Conservation (phyloP, 2,797 vertebrate species). For the Gobionotothen gibberifrons region DNA sequence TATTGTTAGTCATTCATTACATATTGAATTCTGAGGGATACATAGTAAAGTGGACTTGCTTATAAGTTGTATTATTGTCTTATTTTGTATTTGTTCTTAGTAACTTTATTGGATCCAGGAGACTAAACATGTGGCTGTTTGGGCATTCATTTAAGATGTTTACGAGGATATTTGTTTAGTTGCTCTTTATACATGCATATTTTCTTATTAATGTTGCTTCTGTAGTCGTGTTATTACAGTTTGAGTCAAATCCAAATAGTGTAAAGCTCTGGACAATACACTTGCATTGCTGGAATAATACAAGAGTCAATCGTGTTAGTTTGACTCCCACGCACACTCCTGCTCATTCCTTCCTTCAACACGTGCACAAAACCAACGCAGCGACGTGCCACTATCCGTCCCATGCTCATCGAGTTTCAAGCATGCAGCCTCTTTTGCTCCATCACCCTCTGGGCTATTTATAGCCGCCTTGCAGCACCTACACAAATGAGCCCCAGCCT, state of each 20-base stretch:
- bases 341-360: background rate
- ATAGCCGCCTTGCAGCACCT: conserved; percentile 74
- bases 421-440: conserved; percentile 46
- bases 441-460: conserved; percentile 73
- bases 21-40: background rate
- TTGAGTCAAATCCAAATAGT: background rate
- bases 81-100: too few species aligned
- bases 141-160: background rate
- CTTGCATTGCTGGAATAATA: background rate
- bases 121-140: background rate
- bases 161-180: background rate
- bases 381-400: conserved; percentile 28
- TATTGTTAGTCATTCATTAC: background rate
- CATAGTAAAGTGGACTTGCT: background rate
- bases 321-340: conserved; percentile 20
- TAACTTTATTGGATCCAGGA: too few species aligned
- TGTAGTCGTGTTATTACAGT: background rate
- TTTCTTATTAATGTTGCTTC: background rate
- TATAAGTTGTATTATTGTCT: too few species aligned
- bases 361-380: conserved; percentile 22
- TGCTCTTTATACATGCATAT: background rate
- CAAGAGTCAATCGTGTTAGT: conserved; percentile 11
- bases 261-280: conserved; percentile 7
- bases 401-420: conserved; percentile 22
- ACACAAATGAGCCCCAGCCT: conserved; percentile 71